Evolutionary conservation across 2,113 vertebrate species (phyloP).

Genomic region (Cottus gobio): DNA sequence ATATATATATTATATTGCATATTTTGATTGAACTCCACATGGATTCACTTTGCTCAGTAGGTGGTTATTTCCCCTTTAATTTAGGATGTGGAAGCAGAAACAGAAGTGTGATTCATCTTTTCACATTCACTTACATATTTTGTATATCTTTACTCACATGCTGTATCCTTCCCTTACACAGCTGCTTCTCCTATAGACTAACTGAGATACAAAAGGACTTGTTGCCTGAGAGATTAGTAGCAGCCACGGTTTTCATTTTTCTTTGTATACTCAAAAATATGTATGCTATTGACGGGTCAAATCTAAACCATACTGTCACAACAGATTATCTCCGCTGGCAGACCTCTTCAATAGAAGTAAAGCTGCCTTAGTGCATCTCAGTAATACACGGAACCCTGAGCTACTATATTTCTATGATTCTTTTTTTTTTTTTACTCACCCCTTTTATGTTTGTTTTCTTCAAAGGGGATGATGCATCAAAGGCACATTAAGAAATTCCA

Average conservation of each 20-base stretch:
- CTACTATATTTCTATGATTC: slow-evolving; percentile 48
- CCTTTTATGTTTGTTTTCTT: slow-evolving; percentile 60
- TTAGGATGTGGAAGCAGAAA: not conserved
- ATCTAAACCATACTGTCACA: slow-evolving; percentile 67
- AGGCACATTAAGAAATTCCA: slow-evolving; percentile 58
- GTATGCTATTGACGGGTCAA: slow-evolving; percentile 56
- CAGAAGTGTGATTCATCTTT: not conserved
- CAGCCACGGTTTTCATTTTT: slow-evolving; percentile 49
- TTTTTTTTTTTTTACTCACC: slow-evolving; percentile 19
- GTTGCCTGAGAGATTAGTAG: slow-evolving; percentile 56
- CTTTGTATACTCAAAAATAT: slow-evolving; percentile 48
- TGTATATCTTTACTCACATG: not conserved
- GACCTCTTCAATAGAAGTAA: slow-evolving; percentile 56
- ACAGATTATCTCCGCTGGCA: slow-evolving; percentile 61
- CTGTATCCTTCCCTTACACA: not conserved
- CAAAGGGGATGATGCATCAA: slow-evolving; percentile 58
- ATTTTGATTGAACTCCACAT: not conserved
- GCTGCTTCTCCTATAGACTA: not conserved
- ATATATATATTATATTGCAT: too few relatives aligned
- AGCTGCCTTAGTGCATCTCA: slow-evolving; percentile 34
- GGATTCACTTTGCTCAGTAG: not conserved
- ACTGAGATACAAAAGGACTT: slow-evolving; percentile 1
- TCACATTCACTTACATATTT: not conserved
- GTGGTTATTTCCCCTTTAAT: not conserved
- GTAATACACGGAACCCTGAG: slow-evolving; percentile 38